Evolutionary conservation across 2,113 vertebrate genomes (phyloP).

Genomic region (Sigmodon hispidus): DNA sequence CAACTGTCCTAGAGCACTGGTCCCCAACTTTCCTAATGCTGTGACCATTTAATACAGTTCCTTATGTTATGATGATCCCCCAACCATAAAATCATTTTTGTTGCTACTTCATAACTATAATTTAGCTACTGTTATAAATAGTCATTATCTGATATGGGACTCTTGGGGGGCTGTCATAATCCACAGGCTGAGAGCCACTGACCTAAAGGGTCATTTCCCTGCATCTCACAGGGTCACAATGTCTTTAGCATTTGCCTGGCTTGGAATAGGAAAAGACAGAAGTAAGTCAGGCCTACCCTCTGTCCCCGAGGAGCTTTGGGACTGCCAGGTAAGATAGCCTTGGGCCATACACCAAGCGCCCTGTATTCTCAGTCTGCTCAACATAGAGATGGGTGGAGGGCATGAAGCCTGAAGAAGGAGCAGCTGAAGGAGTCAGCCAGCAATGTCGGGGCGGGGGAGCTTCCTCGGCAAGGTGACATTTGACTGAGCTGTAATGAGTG

Average conservation of each 20-base stretch:
- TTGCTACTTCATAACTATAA: background rate
- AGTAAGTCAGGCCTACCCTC: background rate
- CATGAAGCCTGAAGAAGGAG: background rate
- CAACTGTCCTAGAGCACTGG: background rate
- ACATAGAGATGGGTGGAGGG: background rate
- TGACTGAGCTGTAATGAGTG: background rate
- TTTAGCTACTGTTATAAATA: background rate
- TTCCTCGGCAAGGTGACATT: conserved; percentile 10
- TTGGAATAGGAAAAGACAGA: background rate
- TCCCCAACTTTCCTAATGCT: background rate
- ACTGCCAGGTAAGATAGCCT: background rate
- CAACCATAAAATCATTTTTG: background rate
- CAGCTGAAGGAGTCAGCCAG: background rate
- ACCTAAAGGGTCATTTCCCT: background rate
- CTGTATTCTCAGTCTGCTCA: background rate
- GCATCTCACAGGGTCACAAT: background rate
- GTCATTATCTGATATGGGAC: background rate
- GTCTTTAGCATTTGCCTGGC: background rate
- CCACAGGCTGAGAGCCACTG: background rate
- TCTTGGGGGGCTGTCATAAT: background rate
- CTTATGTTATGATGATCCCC: background rate
- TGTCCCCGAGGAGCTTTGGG: background rate
- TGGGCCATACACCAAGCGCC: background rate
- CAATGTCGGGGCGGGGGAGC: background rate
- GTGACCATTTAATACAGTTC: background rate